Base-by-base conservation (phyloP, 2,797 vertebrate species). In the Poeciliopsis presidionis region DNA sequence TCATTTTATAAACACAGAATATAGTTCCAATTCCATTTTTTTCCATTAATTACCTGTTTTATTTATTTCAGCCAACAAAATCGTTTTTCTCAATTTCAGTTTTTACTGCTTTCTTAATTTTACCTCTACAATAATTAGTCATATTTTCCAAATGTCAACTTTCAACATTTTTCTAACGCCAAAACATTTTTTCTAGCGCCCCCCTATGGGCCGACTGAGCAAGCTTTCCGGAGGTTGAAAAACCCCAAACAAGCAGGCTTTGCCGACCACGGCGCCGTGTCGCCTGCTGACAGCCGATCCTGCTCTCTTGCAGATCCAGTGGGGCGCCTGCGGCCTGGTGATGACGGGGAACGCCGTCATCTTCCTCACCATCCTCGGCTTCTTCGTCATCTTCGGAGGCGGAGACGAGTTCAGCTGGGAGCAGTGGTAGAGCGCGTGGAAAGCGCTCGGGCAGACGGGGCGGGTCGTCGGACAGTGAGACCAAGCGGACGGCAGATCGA, bases 331-430 rank as follows among this genome's bases (percentile, higher is more conserved):
- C 79, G 97, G 96, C 74, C 95, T 99, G 87, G 98, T 98, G 88
- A 96, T 99, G 94, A 97, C 97, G 1, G 98, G 97, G 72, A 98
- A 99, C 28, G 91, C 95, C 6, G 97, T 99, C 72, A 98, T 99
- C 94, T 99, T 99, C 93, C 89, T 97, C 85, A 99, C 98, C 36
- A 98, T 99, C 90, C 93, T 99, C 59, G 97, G 98, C 72, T 99
- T 99, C 91, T 99, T 99, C 89, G 85, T 98, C 1, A 95, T 99
- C 28, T 99, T 99, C 84, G 98, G 97, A 82, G 93, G 93, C 1
- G 90, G 97, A 78, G 98, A 99, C 80, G 98, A 99, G 89, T 98
- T 98, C 88, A 97, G 96, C 94, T 99, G 97, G 97, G 97, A 99
- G 77, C 97, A 98, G 93, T 98, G 97, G 97, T 98, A 97, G 95